Evolutionary conservation across 2,888 invertebrate genomes (phyloP), one percentile per base, ranked within the genome.

Genomic region (Euspilapteryx auroguttella): DNA sequence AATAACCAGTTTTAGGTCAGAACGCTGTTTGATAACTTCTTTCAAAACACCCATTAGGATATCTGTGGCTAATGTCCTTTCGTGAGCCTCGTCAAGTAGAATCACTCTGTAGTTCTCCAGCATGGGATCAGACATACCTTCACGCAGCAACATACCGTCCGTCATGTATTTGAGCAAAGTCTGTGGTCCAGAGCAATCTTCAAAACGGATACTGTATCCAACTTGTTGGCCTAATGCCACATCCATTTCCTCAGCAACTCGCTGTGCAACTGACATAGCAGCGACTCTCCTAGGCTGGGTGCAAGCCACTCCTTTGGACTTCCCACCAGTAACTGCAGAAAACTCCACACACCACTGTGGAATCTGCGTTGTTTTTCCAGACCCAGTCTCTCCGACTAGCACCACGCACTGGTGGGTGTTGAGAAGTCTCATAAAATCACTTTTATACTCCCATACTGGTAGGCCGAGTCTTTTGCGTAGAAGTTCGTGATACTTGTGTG

Each of bases 181-280:
- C 51, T 89, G 91, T 0, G 90, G 83, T 1, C 94, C 94, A 2
- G 97, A 95, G 53, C 98, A 98, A 69, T 99, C 98, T 64, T 99
- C 99, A 54, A 99, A 99, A 80, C 99, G 90, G 54, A 99, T 99
- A 53, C 94, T 69, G 45, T 71, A 73, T 6, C 73, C 73, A 0
- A 75, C 73, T 38, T 75, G 71, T 34, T 75, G 73, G 1, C 89
- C 89, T 4, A 99, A 63, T 4, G 85, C 86, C 0, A 98, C 97
- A 57, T 99, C 99, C 98, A 99, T 97, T 73, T 99, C 99, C 54
- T 99, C 98, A 0, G 98, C 94, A 0, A 99, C 99, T 57, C 99
- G 81, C 53, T 98, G 96, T 0, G 99, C 98, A 0, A 99, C 99
- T 0, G 95, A 95, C 98, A 99, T 99, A 4, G 99, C 99, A 1